Evolutionary conservation across 2,113 vertebrate genomes (phyloP).

Genomic region (Callipepla californica): DNA sequence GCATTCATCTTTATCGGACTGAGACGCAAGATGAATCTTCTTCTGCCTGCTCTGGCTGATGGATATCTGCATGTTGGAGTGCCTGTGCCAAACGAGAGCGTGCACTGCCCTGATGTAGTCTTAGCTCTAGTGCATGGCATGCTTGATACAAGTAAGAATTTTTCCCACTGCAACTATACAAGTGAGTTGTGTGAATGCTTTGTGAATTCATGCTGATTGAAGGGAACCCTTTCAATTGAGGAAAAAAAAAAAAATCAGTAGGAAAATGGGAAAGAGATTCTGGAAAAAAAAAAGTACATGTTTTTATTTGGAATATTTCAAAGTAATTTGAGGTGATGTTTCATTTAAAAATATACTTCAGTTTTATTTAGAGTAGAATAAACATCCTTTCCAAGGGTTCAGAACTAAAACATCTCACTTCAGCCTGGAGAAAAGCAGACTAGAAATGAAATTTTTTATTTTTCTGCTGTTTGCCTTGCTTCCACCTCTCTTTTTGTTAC

Average conservation of each 20-base stretch:
- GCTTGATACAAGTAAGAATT: not conserved
- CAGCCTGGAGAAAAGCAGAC: not conserved
- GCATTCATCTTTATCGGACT: not conserved
- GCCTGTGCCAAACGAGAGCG: not conserved
- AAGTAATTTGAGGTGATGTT: conserved; percentile 63
- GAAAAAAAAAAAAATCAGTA: not conserved
- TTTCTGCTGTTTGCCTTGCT: not conserved
- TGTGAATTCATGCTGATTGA: not conserved
- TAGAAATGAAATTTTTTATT: not conserved
- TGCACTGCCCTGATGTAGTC: not conserved
- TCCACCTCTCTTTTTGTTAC: not conserved
- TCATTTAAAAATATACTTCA: conserved; percentile 59
- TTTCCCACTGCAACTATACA: not conserved
- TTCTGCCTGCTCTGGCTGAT: not conserved
- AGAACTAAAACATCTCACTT: conserved; percentile 34
- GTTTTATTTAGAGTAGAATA: conserved; percentile 64
- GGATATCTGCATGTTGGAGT: not conserved
- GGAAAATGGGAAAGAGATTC: conserved; percentile 19
- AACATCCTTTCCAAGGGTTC: conserved; percentile 52
- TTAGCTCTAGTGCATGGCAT: not conserved
- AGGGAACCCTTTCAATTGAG: not conserved
- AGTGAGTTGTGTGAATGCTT: not conserved
- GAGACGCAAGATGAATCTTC: not conserved
- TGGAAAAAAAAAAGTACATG: conserved; percentile 31
- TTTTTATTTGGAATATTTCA: conserved; percentile 49